Conservation (phyloP, 35 echinoderm and acorn worm species). For the Apostichopus parvimensis region DNA sequence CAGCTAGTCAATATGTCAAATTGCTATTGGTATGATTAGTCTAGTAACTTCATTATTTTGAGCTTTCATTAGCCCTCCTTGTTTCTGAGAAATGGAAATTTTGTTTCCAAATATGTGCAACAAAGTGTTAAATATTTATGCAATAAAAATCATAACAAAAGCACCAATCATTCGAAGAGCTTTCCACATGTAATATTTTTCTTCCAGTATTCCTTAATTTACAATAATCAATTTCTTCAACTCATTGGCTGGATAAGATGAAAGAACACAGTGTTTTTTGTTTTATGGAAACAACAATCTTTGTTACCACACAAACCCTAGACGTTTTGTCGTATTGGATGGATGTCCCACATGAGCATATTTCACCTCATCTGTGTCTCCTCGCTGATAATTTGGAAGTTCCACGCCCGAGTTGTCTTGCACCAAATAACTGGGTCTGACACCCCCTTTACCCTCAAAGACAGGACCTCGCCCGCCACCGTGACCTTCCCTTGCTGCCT, state of each 20-base stretch:
- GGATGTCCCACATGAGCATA: conserved; percentile 81
- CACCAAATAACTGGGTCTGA: conserved; percentile 87
- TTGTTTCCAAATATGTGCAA: too few species aligned
- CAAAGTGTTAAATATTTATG: too few species aligned
- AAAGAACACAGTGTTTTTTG: neutral
- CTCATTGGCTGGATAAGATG: conserved; percentile 1
- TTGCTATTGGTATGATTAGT: too few species aligned
- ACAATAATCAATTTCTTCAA: neutral
- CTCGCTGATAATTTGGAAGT: conserved; percentile 84
- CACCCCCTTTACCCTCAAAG: conserved; percentile 96
- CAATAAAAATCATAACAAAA: too few species aligned
- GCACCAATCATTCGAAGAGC: too few species aligned
- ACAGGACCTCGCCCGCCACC: conserved; percentile 87
- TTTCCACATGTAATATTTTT: neutral
- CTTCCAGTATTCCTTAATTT: neutral
- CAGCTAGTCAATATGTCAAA: too few species aligned
- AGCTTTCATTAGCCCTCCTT: too few species aligned
- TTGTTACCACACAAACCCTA: conserved; percentile 94
- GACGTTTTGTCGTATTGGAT: conserved; percentile 77
- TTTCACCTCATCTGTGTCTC: conserved; percentile 84
- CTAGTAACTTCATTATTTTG: too few species aligned
- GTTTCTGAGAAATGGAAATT: too few species aligned
- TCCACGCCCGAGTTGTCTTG: conserved; percentile 83
- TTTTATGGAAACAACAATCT: neutral
- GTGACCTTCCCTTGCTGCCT: conserved; percentile 92